Conservation (phyloP, 2,888 invertebrate species). For the Dastarcus helophoroides region DNA sequence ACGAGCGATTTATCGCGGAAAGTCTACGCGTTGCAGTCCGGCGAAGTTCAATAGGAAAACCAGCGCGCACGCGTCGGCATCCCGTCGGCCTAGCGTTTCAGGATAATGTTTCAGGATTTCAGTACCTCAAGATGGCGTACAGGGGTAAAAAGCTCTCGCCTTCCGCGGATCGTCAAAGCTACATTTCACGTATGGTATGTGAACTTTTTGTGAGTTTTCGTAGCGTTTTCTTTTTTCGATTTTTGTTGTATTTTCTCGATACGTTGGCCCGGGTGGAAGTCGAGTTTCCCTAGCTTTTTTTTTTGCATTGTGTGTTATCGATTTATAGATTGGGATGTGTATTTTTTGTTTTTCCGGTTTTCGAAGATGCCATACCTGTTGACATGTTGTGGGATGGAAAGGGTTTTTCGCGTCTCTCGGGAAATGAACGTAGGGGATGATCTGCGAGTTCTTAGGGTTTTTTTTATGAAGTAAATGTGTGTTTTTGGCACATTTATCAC, state of each 20-base stretch:
- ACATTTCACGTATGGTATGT: slow-evolving; percentile 32
- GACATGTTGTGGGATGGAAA: too few relatives aligned
- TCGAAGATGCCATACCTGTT: not conserved
- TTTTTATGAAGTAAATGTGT: too few relatives aligned
- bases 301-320: not conserved
- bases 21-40: too few relatives aligned
- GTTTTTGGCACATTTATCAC: too few relatives aligned
- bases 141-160: slow-evolving; percentile 24
- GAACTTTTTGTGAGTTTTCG: not conserved
- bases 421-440: too few relatives aligned
- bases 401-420: too few relatives aligned
- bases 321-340: not conserved
- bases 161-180: slow-evolving; percentile 23
- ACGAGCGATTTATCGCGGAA: too few relatives aligned
- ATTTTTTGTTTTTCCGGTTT: not conserved
- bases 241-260: too few relatives aligned
- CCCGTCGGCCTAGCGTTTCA: too few relatives aligned
- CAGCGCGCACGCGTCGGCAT: too few relatives aligned
- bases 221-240: not conserved
- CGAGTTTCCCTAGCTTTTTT: not conserved
- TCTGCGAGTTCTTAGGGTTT: too few relatives aligned
- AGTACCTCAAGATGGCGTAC: slow-evolving; percentile 31
- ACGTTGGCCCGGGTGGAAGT: not conserved
- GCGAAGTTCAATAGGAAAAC: too few relatives aligned
- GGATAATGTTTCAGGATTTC: slow-evolving; percentile 12